Evolutionary conservation across 2,797 vertebrate species (phyloP).

Genomic region (Ficedula albicollis): DNA sequence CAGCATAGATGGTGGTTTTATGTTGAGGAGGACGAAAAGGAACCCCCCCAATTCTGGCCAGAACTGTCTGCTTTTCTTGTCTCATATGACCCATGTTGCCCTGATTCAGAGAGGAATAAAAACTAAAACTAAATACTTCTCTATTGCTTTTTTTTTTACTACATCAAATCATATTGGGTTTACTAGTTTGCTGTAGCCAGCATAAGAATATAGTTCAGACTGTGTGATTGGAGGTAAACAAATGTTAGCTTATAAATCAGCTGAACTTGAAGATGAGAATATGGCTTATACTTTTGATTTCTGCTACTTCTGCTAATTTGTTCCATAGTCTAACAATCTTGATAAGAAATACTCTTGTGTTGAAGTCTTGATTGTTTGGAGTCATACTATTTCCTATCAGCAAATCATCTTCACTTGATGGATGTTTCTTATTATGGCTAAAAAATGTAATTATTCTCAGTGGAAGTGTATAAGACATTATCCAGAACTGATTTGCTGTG

Average conservation of each 20-base stretch:
- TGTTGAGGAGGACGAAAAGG: neutral
- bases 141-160: neutral
- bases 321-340: neutral
- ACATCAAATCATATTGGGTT: neutral
- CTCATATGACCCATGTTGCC: neutral
- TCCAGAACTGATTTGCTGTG: neutral
- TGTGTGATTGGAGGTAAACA: neutral
- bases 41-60: neutral
- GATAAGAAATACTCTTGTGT: neutral
- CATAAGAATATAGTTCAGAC: neutral
- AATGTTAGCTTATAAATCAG: neutral
- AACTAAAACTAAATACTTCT: neutral
- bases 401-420: neutral
- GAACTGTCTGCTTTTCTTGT: neutral
- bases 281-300: neutral
- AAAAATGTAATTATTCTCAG: neutral
- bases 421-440: neutral
- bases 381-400: neutral
- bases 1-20: neutral
- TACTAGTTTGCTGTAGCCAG: neutral
- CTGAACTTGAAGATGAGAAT: neutral
- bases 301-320: neutral
- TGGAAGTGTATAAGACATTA: neutral
- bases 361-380: neutral
- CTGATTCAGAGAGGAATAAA: neutral